Evolutionary conservation across 2,888 invertebrate species (phyloP), one percentile per base, ranked within the genome.

Genomic region (Leucophenga montana): DNA sequence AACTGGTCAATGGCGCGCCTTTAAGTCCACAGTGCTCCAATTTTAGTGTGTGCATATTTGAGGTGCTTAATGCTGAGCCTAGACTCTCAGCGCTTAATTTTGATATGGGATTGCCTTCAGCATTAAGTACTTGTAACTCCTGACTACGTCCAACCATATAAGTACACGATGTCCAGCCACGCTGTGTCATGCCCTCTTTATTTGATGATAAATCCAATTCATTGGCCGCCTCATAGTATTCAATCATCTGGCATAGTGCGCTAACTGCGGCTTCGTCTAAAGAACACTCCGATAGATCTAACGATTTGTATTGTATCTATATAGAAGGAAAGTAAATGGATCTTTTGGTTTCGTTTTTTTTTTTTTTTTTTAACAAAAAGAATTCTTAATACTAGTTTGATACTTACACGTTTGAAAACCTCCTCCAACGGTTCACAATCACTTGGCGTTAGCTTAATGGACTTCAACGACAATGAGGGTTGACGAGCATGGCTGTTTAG

Each of bases 211-310:
- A 93, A 86, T 94, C 93, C 73, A 97, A 89, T 76, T 92, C 91
- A 74, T 91, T 90, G 0, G 94, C 92, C 57, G 96, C 95, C 86
- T 97, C 96, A 88, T 97, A 97, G 88, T 95, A 97, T 86, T 97
- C 97, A 74, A 97, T 91, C 95, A 97, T 96, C 87, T 97, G 96
- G 87, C 95, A 96, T 67, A 97, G 87, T 56, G 95, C 94, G 79
- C 94, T 94, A 54, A 93, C 91, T 71, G 91, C 90, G 90, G 91
- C 88, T 79, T 89, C 89, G 64, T 85, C 83, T 67, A 89, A 75
- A 13, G 85, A 82, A 76, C 89, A 89, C 20, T 85, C 84, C 18
- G 89, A 88, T 57, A 89, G 73, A 80, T 89, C 88, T 66, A 89
- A 87, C 14, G 78, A 70, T 78, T 88, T 87, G 75, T 89, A 89